Base-by-base conservation (phyloP, 1,140 invertebrate species). In the Whitmania pigra region DNA sequence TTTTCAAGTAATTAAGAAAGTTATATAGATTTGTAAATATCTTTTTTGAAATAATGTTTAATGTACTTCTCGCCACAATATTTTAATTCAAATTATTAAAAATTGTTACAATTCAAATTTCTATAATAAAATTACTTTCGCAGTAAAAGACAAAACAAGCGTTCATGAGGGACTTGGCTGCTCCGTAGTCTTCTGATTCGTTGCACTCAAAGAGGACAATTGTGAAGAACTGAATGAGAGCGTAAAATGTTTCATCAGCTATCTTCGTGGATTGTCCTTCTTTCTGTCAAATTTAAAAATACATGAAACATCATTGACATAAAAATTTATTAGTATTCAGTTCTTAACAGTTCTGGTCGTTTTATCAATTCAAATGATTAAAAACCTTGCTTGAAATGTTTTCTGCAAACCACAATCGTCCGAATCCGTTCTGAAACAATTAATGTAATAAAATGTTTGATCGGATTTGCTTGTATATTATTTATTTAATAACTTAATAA, bases 61-160 rank as follows among this genome's bases (percentile, higher is more conserved):
- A 36, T 36, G n/a, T n/a, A n/a, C n/a, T 36, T 36, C 31, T 36
- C 6, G 31, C 2, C 6, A 3, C 31, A 36, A 36, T 36, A 36
- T 36, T 36, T 36, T 36, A 36, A 36, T 3, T 36, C 31, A 36
- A 49, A 49, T n/a, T 7, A 63, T 63, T 63, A 63, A 63, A 60
- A 20, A 18, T 63, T 25, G 11, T 15, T 13, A 0, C 22, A 63
- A 18, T 18, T 25, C 57, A 5, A 11, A n/a, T 11, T 18, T 2
- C 9, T 13, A 11, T 11, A 63, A 63, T 25, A 7, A 63, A 63
- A 15, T 49, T 49, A 63, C 88, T 84, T 86, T 90, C 88, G 76
- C 88, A 85, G 79, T 88, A 90, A 81, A 90, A 90, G 22, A 89
- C 88, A 77, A 91, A 90, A 76, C 89, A 90, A 85, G 90, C 88